Evolutionary conservation across 2,888 invertebrate genomes (phyloP).

Genomic region (Drosophila paranaensis): DNA sequence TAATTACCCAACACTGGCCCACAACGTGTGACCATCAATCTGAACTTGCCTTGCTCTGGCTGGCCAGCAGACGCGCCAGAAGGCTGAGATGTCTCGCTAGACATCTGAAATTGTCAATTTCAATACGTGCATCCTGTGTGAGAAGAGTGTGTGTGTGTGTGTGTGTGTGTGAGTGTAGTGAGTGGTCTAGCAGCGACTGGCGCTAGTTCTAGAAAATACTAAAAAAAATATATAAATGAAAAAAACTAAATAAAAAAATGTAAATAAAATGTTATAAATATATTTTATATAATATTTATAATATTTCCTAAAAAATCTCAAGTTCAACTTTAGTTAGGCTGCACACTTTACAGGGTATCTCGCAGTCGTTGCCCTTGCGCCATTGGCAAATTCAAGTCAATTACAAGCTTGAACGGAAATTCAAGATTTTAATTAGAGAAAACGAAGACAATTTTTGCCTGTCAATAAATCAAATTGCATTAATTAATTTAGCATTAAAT

Average conservation of each 20-base stretch:
- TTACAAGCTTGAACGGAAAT: constrained; percentile 85
- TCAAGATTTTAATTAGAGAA: constrained; percentile 82
- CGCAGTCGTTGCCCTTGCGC: neutral
- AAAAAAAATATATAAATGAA: too few species aligned
- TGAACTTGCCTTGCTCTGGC: constrained; percentile 45
- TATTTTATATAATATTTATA: neutral
- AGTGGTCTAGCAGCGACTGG: neutral
- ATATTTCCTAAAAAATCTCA: neutral
- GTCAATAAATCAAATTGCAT: constrained; percentile 76
- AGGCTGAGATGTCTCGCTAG: constrained; percentile 4
- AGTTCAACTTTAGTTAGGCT: neutral
- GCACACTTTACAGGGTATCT: constrained; percentile 32
- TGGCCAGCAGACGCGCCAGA: constrained; percentile 19
- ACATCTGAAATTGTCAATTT: constrained; percentile 39
- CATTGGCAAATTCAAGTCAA: constrained; percentile 74
- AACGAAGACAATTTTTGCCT: constrained; percentile 32
- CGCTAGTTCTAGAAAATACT: neutral
- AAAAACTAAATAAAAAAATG: too few species aligned
- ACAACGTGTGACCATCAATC: constrained; percentile 81
- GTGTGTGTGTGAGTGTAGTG: neutral
- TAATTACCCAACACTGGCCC: constrained; percentile 52
- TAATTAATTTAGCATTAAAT: constrained; percentile 75
- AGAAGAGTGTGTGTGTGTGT: constrained; percentile 3
- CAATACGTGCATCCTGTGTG: constrained; percentile 31
- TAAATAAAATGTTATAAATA: too few species aligned